Percentiles rank a stretch among this genome's conserved stretches.
Conservation (phyloP, 2,888 invertebrate species). For the Scaptomyza polygonia region DNA sequence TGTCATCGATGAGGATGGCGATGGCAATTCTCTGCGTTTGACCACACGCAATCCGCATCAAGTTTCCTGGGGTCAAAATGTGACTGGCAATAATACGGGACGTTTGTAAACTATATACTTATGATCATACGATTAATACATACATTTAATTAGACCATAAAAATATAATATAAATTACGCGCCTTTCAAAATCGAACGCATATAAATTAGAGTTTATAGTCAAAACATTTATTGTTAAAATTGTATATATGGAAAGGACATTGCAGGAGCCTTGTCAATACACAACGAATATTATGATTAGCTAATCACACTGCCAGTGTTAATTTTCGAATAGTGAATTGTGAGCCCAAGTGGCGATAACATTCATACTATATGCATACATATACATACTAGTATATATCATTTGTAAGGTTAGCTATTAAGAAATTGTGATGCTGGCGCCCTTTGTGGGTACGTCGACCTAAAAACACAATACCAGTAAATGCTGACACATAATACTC, state of each 20-base stretch:
- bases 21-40: conserved; percentile 89
- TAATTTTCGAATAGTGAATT: conserved; percentile 53
- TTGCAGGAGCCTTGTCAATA: conserved; percentile 57
- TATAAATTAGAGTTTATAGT: conserved; percentile 51
- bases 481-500: conserved; percentile 81
- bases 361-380: conserved; percentile 58
- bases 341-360: conserved; percentile 28
- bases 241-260: conserved; percentile 54
- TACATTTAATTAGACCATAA: conserved; percentile 29
- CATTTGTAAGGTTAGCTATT: conserved; percentile 66
- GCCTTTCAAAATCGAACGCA: conserved; percentile 44
- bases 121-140: conserved; percentile 27
- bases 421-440: conserved; percentile 65
- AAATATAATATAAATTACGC: conserved; percentile 16
- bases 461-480: conserved; percentile 76
- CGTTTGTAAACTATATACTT: conserved; percentile 77
- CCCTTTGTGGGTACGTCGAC: conserved; percentile 32
- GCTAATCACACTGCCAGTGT: conserved; percentile 83
- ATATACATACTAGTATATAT: conserved; percentile 22
- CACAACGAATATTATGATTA: conserved; percentile 80
- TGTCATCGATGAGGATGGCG: conserved; percentile 88
- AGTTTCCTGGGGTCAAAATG: conserved; percentile 86
- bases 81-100: conserved; percentile 82
- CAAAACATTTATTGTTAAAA: conserved; percentile 46
- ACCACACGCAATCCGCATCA: conserved; percentile 87